phyloP scores from a whole-genome alignment of 2,888 invertebrate genomes.

The Tenthredo notha region DNA sequence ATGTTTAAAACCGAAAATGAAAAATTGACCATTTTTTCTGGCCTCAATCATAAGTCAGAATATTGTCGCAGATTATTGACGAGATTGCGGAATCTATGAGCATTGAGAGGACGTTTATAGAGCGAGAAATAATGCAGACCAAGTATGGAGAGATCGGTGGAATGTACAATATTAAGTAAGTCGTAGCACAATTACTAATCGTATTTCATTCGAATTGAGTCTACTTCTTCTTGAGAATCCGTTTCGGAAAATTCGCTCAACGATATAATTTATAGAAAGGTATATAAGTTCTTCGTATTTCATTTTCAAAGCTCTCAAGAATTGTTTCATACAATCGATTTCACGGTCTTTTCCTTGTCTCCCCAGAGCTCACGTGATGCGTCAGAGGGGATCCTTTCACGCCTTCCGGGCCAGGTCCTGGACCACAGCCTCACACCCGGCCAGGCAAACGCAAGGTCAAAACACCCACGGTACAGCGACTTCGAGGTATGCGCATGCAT shows the following conservation, averaged over 20 bases:
- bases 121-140: constrained; percentile 80
- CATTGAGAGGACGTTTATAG: constrained; percentile 78
- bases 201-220: background rate
- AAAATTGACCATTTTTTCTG: background rate
- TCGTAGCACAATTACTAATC: background rate
- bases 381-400: constrained; percentile 37
- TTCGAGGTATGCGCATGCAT: constrained; percentile 10
- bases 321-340: background rate
- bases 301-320: background rate
- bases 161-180: constrained; percentile 81
- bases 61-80: constrained; percentile 74
- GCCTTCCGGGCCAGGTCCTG: constrained; percentile 48
- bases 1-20: background rate
- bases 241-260: background rate
- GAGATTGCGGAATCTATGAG: constrained; percentile 80
- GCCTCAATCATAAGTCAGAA: background rate
- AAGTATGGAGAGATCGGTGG: constrained; percentile 82
- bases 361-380: constrained; percentile 43
- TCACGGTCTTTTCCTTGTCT: background rate
- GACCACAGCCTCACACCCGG: constrained; percentile 33
- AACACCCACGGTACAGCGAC: background rate
- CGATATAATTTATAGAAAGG: background rate
- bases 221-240: background rate
- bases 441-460: constrained; percentile 10
- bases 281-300: background rate